phyloP scores from a whole-genome alignment of 2,888 invertebrate species.

The Prostheceraeus crozeri region DNA sequence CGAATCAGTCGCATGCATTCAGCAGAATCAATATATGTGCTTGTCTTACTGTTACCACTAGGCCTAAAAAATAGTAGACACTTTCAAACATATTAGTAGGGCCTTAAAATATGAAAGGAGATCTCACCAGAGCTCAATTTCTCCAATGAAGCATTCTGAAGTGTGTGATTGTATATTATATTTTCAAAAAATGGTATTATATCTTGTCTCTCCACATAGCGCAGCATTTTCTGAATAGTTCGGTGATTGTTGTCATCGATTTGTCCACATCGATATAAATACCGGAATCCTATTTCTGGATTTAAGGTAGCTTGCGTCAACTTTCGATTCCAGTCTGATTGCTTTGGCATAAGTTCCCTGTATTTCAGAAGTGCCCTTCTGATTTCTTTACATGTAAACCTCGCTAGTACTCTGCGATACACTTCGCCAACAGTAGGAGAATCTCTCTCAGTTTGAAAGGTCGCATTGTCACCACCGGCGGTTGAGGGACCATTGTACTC shows the following conservation, averaged over 20 bases:
- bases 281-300: conserved; percentile 38
- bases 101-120: background rate
- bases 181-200: conserved; percentile 39
- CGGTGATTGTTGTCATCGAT: conserved; percentile 38
- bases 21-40: no score
- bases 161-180: conserved; percentile 34
- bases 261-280: conserved; percentile 40
- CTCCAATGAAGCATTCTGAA: conserved; percentile 34
- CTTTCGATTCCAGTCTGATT: conserved; percentile 38
- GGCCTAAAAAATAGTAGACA: background rate
- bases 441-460: no score
- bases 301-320: conserved; percentile 38
- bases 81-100: background rate
- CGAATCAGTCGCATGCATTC: no score
- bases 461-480: no score
- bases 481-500: no score
- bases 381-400: conserved; percentile 38
- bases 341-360: conserved; percentile 35
- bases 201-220: conserved; percentile 38
- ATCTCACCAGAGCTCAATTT: conserved; percentile 18
- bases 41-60: no score
- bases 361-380: conserved; percentile 37
- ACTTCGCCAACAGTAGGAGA: conserved; percentile 39
- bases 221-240: conserved; percentile 39
- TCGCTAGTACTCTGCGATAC: conserved; percentile 38